Evolutionary conservation across 2,797 vertebrate species (phyloP).

Genomic region (Poeciliopsis gracilis): DNA sequence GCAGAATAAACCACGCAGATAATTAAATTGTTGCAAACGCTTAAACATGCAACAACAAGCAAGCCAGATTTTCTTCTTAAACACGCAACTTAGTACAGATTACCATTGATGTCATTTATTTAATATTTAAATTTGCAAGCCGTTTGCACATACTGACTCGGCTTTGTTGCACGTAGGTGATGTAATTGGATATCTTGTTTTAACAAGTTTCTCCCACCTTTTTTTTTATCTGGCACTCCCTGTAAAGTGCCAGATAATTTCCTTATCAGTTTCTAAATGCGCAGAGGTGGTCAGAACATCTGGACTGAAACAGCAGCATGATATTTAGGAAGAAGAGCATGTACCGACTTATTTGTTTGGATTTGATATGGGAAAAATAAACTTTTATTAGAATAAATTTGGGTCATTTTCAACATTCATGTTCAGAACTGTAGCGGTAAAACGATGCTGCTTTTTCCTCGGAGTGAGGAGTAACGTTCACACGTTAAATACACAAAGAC

Average conservation of each 20-base stretch:
- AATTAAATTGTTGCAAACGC: not conserved
- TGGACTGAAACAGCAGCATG: no score
- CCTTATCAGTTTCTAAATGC: not conserved
- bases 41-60: not conserved
- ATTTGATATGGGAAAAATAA: not conserved
- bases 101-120: not conserved
- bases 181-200: not conserved
- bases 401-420: not conserved
- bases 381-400: not conserved
- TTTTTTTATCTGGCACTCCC: not conserved
- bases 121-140: not conserved
- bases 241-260: not conserved
- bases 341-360: not conserved
- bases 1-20: not conserved
- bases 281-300: not conserved
- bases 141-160: not conserved
- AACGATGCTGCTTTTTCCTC: not conserved
- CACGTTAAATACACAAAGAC: not conserved
- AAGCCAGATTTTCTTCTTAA: not conserved
- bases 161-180: not conserved
- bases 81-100: not conserved
- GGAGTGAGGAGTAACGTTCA: not conserved
- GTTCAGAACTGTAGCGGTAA: not conserved
- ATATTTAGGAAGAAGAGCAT: not conserved
- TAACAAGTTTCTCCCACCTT: not conserved